Conservation (phyloP, 2,113 vertebrate genomes). For the Hyperoodon ampullatus region DNA sequence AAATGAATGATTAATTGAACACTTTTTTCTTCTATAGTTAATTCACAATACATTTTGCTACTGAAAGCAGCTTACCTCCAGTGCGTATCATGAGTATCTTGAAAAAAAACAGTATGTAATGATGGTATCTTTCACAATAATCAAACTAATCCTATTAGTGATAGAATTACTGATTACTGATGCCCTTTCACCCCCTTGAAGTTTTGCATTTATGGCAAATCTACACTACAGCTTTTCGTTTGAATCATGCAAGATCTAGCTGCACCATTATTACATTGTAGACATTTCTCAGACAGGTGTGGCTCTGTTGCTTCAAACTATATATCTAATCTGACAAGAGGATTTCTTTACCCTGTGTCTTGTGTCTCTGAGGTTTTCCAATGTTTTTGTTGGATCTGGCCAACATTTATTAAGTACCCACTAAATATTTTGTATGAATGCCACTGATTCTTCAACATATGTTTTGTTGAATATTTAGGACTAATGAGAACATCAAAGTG, state of each 20-base stretch:
- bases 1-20: not conserved
- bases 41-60: conserved; percentile 5
- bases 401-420: not conserved
- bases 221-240: not conserved
- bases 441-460: not conserved
- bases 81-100: not conserved
- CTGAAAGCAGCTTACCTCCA: not conserved
- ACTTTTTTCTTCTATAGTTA: not conserved
- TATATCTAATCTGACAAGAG: not conserved
- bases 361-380: not conserved
- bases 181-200: not conserved
- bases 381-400: not conserved
- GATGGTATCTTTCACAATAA: not conserved
- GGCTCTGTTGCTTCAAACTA: not conserved
- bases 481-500: not conserved
- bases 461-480: not conserved
- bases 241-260: not conserved
- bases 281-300: not conserved
- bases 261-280: not conserved
- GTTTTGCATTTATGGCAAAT: not conserved
- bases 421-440: not conserved
- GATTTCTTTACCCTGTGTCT: not conserved
- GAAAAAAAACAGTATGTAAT: not conserved
- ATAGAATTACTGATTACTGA: not conserved
- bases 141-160: not conserved